Base-by-base conservation (phyloP, 2,888 invertebrate genomes). In the Coleophora flavipennella region DNA sequence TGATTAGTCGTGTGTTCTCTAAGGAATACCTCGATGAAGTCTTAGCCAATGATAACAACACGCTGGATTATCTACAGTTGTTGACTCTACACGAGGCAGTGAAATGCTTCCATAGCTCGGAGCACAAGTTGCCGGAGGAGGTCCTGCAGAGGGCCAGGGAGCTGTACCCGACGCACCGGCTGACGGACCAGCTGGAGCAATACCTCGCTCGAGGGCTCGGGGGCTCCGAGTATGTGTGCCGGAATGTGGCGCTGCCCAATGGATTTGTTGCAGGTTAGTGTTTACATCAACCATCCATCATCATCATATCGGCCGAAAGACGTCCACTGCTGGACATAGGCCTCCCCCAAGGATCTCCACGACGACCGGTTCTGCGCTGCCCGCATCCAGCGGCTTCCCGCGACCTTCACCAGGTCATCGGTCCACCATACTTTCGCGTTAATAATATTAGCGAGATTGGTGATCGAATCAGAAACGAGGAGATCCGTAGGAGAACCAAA, bases 11-110 rank as follows among this genome's bases (percentile, higher is more conserved):
- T 45, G 71, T 88, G 11, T 89, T 91, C 44, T 74, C 80, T 0
- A 58, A 73, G 13, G 68, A 80, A 1, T 86, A 86, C 49, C 55
- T 89, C 0, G 53, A 74, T 41, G 73, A 76, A 20, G 75, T 67
- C 46, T 49, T 79, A 1, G 42, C 52, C 0, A 61, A 71, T 32
- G 70, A 77, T 0, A 52, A 74, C n/a, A 81, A 73, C 46, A 49
- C 51, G 1, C 48, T 86, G 28, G 86, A 87, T 47, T 73, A 81
- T 34, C 54, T 86, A 0, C 86, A 83, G 59, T 48, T 89, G 10
- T 47, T 89, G 25, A 68, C 84, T 0, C 61, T 92, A 8, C 74
- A 88, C 52, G 89, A 90, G 60, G 85, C 86, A 0, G 79, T 88
- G 0, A 74, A 57, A 33, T 10, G 75, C 0, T 76, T 89, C 36